Evolutionary conservation across 1,140 invertebrate genomes (phyloP), one percentile per base, ranked within the genome.

Genomic region (Papilio xuthus): DNA sequence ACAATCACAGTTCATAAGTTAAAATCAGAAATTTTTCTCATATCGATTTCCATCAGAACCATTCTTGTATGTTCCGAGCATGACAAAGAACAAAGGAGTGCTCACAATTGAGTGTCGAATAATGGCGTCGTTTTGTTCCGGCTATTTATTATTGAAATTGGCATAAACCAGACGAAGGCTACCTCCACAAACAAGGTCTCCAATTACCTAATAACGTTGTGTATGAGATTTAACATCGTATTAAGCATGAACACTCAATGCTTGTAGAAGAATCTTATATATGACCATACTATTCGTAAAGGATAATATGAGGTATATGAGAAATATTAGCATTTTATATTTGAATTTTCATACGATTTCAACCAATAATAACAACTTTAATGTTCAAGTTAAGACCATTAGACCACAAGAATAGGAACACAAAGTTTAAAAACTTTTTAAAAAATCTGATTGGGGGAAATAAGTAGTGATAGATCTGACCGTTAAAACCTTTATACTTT

Each of bases 101-200:
- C 80, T 80, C 80, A 82, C 83, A 82, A 83, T 87, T 77, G 80
- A 56, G 71, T 70, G 72, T 74, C 67, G 74, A 63, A 77, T 80
- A 60, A 84, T 77, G 67, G 73, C 74, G 10, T 37, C 80, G 79
- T 77, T 84, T 84, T 82, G 86, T 86, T 85, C 83, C 84, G 85
- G 84, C 83, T 84, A 85, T 87, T 85, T 87, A 82, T 85, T 83
- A 79, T 85, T 83, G 78, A 86, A 87, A 87, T 86, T 82, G 79
- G 80, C 82, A 78, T 83, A 82, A 81, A 83, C 75, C 71, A 60
- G 18, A 32, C 56, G 80, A 85, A 85, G 85, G 85, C 81, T 82
- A 80, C 70, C 63, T 78, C 63, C 56, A 75, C 67, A 79, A 78
- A 77, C 78, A 72, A 26, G 60, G 12, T 12, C 60, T 28, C 60